Evolutionary conservation across 2,888 invertebrate genomes (phyloP).

Genomic region (Pollenia angustigena): DNA sequence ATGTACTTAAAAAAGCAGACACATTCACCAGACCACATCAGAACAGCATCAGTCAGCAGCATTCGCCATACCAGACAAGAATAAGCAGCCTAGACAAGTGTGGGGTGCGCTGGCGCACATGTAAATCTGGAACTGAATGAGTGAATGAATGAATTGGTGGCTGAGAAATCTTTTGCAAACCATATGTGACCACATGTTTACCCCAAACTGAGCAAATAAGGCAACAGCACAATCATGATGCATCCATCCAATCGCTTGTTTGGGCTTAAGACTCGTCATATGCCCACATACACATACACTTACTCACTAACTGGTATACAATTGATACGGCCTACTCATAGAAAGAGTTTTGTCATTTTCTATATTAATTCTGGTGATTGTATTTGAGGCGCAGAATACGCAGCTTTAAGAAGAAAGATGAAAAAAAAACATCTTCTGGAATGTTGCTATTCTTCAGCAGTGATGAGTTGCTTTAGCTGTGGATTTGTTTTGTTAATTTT

Average conservation of each 20-base stretch:
- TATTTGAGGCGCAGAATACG: constrained; percentile 12
- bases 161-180: constrained; percentile 46
- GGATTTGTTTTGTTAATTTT: constrained; percentile 29
- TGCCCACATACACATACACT: constrained; percentile 78
- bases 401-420: constrained; percentile 20
- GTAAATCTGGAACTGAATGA: constrained; percentile 29
- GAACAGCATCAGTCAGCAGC: constrained; percentile 17
- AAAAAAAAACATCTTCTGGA: constrained; percentile 45
- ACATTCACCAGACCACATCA: constrained; percentile 21
- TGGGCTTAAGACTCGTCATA: constrained; percentile 76
- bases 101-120: constrained; percentile 66
- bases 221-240: constrained; percentile 42
- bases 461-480: constrained; percentile 41
- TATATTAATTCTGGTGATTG: constrained; percentile 24
- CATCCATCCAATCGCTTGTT: constrained; percentile 69
- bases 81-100: constrained; percentile 31
- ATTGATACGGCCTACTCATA: constrained; percentile 32
- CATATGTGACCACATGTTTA: constrained; percentile 54
- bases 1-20: constrained; percentile 28
- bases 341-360: constrained; percentile 43
- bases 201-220: constrained; percentile 68
- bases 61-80: not conserved
- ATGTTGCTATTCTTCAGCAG: constrained; percentile 45
- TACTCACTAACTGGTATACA: constrained; percentile 6
- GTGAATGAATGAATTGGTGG: constrained; percentile 60